Percentiles rank a stretch among this genome's conserved stretches.
phyloP scores from a whole-genome alignment of 2,113 vertebrate genomes.

The Tyrannus savana region DNA sequence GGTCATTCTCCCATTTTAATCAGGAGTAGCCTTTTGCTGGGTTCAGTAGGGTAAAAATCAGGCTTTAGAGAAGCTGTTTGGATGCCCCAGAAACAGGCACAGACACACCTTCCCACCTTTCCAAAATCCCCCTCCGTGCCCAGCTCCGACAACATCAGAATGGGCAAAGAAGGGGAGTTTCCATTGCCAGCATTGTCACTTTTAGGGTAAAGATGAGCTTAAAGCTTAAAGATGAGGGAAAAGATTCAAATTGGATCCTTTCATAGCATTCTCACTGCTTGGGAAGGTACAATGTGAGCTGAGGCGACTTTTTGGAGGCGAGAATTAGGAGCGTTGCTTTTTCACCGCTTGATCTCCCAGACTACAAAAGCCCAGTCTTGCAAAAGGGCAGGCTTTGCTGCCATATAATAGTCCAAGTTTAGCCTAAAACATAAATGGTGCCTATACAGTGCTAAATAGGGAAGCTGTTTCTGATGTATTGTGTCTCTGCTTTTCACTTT shows the following conservation, averaged over 20 bases:
- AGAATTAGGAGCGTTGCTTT: neutral
- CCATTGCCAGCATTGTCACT: neutral
- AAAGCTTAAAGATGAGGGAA: neutral
- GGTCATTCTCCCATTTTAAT: neutral
- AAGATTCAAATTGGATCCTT: neutral
- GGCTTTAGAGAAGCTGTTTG: neutral
- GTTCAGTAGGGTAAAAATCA: neutral
- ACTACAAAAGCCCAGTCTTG: neutral
- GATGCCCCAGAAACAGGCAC: neutral
- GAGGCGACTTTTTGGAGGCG: neutral
- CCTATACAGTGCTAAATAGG: neutral
- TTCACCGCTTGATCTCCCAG: neutral
- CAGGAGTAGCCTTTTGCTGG: neutral
- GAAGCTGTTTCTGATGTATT: neutral
- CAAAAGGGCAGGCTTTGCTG: neutral
- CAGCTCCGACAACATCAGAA: neutral
- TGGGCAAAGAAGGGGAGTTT: neutral
- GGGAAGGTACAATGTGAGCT: neutral
- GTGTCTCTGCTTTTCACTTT: neutral
- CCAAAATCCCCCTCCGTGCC: accelerated
- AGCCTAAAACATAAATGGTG: neutral
- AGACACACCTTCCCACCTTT: neutral
- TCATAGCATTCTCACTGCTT: neutral
- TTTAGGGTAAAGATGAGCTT: neutral
- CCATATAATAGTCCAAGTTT: neutral